Evolutionary conservation across 2,113 vertebrate species (phyloP), one percentile per base, ranked within the genome.

Genomic region (Dinomys branickii): DNA sequence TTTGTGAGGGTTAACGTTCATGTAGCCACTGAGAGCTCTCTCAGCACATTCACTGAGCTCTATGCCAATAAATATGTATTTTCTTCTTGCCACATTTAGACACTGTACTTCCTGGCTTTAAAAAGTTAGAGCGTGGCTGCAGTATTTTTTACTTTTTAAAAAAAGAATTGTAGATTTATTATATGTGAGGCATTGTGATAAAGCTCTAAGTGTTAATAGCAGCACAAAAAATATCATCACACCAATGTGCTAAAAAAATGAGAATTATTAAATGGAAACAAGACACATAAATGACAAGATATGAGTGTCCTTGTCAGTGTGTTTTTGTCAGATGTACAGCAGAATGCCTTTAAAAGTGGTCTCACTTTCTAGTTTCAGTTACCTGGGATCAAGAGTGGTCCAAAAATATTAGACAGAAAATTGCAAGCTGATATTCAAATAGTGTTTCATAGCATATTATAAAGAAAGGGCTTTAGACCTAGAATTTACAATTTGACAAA

Each of bases 1-100:
- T 94, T 81, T 91, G 24, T 94, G 73, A 89, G 30, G 26, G n/a
- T 92, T 77, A 94, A 61, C 65, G 54, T 38, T 65, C 84, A 81
- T 26, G 30, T 1, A 84, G 38, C 44, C 87, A 19, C 56, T 90
- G 81, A 17, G 26, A 92, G 75, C 11, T 13, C 17, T 84, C 20
- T 65, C 4, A 52, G 38, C 26, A 59, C 4, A 52, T 78, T 61
- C 54, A 84, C 2, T 90, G 52, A 90, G 19, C 50, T 7, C 30
- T 50, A 35, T 33, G 38, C 13, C 44, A 71, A 30, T 56, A 69
- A 83, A 58, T 58, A 16, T 38, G 35, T 58, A 38, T 58, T 22
- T 38, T 35, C 11, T n/a, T 81, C 54, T 38, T 26, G 58, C 12
- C 14, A 83, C 81, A 59, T 22, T 59, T 58, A 58, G 80, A 14